Evolutionary conservation across 2,113 vertebrate species (phyloP).

Genomic region (Melanotaenia duboulayi): DNA sequence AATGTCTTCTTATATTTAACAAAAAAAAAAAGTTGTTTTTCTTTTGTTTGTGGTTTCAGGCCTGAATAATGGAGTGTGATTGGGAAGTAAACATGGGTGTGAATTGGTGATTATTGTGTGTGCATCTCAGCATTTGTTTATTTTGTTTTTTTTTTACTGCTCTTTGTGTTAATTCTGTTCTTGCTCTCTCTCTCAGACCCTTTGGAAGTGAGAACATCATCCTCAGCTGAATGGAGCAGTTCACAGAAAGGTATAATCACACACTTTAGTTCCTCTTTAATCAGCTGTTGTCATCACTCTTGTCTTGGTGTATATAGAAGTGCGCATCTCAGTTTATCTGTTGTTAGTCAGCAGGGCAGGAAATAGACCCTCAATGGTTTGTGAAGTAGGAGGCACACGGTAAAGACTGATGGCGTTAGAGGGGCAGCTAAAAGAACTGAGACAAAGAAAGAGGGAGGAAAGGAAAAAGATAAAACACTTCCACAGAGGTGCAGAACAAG

Average conservation of each 20-base stretch:
- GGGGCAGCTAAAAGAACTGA: conserved; percentile 27
- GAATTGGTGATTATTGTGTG: conserved; percentile 6
- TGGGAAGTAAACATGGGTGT: neutral
- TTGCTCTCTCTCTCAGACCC: conserved; percentile 70
- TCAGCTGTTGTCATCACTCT: neutral
- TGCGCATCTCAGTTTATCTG: neutral
- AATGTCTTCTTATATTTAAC: neutral
- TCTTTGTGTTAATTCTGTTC: neutral
- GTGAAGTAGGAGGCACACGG: conserved; percentile 34
- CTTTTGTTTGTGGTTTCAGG: conserved; percentile 1
- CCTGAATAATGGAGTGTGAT: neutral
- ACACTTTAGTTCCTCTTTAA: neutral
- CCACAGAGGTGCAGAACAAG: conserved; percentile 23
- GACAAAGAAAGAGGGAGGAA: conserved; percentile 12
- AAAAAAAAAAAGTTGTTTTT: neutral
- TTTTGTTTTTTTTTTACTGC: neutral
- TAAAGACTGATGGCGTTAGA: conserved; percentile 36
- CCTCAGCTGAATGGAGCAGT: conserved; percentile 80
- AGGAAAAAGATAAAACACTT: conserved; percentile 27
- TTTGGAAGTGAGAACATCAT: conserved; percentile 61
- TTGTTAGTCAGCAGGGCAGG: conserved; percentile 19
- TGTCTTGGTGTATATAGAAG: neutral
- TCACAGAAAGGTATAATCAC: conserved; percentile 59
- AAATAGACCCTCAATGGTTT: conserved; percentile 33
- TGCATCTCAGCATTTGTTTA: neutral